Percentiles rank a stretch among this genome's conserved stretches.
Conservation (phyloP, 2,888 invertebrate genomes). For the Heteromurus nitidus region DNA sequence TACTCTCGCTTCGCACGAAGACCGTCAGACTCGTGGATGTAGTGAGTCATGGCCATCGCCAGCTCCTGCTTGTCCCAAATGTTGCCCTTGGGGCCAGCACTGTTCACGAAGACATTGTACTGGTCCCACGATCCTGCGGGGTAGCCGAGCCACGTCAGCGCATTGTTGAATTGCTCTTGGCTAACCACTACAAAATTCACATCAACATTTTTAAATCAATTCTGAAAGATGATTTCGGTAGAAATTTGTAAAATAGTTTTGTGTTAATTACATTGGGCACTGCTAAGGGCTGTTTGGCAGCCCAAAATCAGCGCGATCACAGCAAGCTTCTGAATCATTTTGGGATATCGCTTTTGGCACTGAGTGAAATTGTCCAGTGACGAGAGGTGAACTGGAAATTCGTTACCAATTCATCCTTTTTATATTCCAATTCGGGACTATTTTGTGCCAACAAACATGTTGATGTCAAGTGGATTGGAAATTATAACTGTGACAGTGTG, state of each 20-base stretch:
- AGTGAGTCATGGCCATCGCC: slow-evolving; percentile 70
- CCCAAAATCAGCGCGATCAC: slow-evolving; percentile 28
- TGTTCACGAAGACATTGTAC: slow-evolving; percentile 29
- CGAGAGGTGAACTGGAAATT: no score
- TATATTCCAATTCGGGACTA: no score
- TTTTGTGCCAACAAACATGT: no score
- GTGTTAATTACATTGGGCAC: slow-evolving; percentile 37
- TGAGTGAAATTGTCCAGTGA: no score
- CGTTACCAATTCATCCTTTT: no score
- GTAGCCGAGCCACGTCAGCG: slow-evolving; percentile 66
- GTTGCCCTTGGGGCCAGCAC: background rate
- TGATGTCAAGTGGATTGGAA: no score
- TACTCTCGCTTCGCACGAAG: slow-evolving; percentile 64
- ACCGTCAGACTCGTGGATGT: slow-evolving; percentile 58
- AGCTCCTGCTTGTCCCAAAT: slow-evolving; percentile 65
- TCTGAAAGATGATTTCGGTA: no score
- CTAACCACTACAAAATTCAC: no score
- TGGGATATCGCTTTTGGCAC: no score
- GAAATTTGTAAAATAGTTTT: no score
- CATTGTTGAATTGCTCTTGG: slow-evolving; percentile 62
- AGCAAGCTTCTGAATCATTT: slow-evolving; percentile 34
- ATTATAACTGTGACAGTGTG: no score
- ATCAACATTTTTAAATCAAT: no score
- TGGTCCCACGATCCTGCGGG: slow-evolving; percentile 62
- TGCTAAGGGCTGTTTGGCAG: slow-evolving; percentile 3